Evolutionary conservation across 1,140 invertebrate species (phyloP).

Genomic region (Augochlora pura): DNA sequence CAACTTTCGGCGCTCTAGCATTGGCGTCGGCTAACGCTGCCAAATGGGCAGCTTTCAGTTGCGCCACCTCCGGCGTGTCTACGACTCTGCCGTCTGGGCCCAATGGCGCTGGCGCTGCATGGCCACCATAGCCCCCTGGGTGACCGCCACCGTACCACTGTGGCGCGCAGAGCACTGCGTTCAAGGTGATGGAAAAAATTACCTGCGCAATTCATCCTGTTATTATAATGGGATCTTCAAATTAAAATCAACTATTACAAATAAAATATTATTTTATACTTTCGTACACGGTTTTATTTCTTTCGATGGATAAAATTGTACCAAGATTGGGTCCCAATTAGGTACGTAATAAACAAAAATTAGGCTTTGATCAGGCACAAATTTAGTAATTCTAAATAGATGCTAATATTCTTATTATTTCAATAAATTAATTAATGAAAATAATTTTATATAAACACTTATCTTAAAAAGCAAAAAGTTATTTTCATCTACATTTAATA

Average conservation of each 20-base stretch:
- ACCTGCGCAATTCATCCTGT: conserved; percentile 50
- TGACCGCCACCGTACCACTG: conserved; percentile 73
- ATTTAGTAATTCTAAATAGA: too few relatives aligned
- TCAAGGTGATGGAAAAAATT: conserved; percentile 60
- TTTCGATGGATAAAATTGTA: too few relatives aligned
- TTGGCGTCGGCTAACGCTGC: conserved; percentile 81
- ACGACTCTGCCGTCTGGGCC: conserved; percentile 83
- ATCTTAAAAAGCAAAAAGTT: background rate
- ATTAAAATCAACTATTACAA: too few relatives aligned
- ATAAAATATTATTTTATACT: too few relatives aligned
- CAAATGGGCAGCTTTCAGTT: conserved; percentile 82
- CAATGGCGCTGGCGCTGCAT: conserved; percentile 78
- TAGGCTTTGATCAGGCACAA: too few relatives aligned
- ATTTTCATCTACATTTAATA: too few relatives aligned
- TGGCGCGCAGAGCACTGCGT: conserved; percentile 63
- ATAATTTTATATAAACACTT: background rate
- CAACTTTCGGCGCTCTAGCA: conserved; percentile 78
- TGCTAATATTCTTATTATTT: too few relatives aligned
- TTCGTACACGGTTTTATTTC: too few relatives aligned
- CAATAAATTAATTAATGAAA: too few relatives aligned
- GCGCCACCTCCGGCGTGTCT: conserved; percentile 84
- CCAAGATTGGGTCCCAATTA: too few relatives aligned
- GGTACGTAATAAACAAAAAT: too few relatives aligned
- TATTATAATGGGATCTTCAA: too few relatives aligned
- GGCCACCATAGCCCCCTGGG: conserved; percentile 66